Evolutionary conservation across 37 sponge, comb jelly and placozoan genomes (phyloP).

Genomic region (Bolinopsis microptera): DNA sequence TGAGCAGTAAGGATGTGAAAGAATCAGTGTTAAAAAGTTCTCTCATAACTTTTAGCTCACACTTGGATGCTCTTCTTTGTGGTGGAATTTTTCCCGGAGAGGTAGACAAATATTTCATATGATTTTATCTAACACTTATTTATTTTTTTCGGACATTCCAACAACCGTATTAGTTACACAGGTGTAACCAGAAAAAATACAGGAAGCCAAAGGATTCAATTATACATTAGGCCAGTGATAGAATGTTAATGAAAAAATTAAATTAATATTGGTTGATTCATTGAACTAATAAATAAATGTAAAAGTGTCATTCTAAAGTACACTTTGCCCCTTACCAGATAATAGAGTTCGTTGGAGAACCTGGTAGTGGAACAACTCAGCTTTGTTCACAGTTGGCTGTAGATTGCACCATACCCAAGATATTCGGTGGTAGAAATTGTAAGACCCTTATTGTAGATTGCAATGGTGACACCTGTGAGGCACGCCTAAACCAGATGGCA

Average conservation of each 20-base stretch:
- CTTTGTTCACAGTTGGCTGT: slow-evolving; percentile 34
- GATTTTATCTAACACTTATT: background rate
- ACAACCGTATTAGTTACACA: too few relatives aligned
- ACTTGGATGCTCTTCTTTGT: background rate
- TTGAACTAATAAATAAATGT: too few relatives aligned
- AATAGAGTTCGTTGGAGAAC: slow-evolving; percentile 24
- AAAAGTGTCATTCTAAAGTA: too few relatives aligned
- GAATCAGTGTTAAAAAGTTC: too few relatives aligned
- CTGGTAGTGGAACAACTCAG: slow-evolving; percentile 42
- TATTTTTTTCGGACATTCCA: background rate
- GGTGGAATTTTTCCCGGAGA: background rate
- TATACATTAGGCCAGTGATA: too few relatives aligned
- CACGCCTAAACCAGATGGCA: background rate
- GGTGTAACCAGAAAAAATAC: too few relatives aligned
- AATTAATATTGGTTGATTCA: too few relatives aligned
- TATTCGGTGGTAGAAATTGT: background rate
- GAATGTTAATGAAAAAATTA: too few relatives aligned
- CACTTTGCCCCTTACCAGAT: too few relatives aligned
- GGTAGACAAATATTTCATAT: background rate
- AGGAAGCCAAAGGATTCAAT: too few relatives aligned
- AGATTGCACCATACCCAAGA: slow-evolving; percentile 2
- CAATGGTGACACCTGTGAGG: background rate
- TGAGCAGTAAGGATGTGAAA: too few relatives aligned
- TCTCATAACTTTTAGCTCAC: background rate
- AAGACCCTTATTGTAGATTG: background rate